A percentile compares a stretch with the other conserved stretches of the same genome.
Conservation (phyloP, 64 coral and sea anemone species). For the Cladopsammia gracilis region DNA sequence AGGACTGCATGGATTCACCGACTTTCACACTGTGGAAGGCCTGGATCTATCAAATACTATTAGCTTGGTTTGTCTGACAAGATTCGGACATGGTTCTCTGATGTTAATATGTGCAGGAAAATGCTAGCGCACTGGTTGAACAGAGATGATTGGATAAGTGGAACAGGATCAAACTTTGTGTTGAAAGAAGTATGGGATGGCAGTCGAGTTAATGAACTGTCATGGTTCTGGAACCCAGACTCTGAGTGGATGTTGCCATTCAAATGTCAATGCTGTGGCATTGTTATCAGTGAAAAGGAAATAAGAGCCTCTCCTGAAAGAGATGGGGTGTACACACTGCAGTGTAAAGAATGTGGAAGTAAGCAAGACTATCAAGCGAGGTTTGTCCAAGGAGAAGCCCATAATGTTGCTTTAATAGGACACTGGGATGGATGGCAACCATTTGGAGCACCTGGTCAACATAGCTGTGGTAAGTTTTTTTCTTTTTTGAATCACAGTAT, state of each 20-base stretch:
- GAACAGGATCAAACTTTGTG: not conserved
- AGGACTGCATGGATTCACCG: slow-evolving; percentile 9
- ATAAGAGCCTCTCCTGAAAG: not conserved
- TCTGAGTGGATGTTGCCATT: not conserved
- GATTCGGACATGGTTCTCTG: not conserved
- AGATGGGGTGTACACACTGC: not conserved
- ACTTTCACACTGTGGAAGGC: not conserved
- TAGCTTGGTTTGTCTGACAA: not conserved
- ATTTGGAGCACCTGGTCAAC: slow-evolving; percentile 14
- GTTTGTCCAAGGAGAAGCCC: not conserved
- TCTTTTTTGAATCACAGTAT: too few relatives aligned
- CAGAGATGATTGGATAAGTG: not conserved
- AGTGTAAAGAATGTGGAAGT: slow-evolving; percentile 25
- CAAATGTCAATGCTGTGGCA: not conserved
- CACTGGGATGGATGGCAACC: slow-evolving; percentile 13
- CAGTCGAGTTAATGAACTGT: not conserved
- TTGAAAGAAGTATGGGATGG: slow-evolving; percentile 1
- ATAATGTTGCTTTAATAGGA: not conserved
- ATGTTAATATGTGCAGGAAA: not conserved
- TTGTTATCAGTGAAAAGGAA: not conserved
- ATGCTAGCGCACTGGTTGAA: not conserved
- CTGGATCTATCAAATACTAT: not conserved
- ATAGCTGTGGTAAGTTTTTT: not conserved
- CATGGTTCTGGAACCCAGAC: not conserved
- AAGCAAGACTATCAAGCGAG: not conserved